phyloP scores from a whole-genome alignment of 2,888 invertebrate genomes.

The Steinernema scapterisci region DNA sequence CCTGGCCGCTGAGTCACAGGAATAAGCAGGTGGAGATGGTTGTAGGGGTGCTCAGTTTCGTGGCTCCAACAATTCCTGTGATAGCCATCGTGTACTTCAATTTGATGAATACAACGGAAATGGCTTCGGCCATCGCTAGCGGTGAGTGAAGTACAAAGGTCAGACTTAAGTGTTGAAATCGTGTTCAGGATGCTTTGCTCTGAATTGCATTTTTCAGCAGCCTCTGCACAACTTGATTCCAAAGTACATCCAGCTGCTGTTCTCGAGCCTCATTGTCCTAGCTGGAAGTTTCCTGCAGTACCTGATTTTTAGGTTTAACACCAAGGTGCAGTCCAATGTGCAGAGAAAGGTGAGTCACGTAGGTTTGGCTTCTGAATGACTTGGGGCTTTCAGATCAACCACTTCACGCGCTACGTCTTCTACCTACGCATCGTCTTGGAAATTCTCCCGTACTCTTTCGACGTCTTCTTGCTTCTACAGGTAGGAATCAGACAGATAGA shows the following conservation, averaged over 20 bases:
- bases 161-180: neutral
- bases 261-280: neutral
- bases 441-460: neutral
- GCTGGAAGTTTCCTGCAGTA: neutral
- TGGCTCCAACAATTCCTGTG: neutral
- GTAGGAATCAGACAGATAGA: too few relatives aligned
- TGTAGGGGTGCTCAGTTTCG: neutral
- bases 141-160: too few relatives aligned
- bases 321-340: neutral
- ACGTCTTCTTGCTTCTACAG: neutral
- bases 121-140: neutral
- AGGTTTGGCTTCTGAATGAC: neutral
- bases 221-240: neutral
- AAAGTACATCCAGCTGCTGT: neutral
- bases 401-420: neutral
- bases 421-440: neutral
- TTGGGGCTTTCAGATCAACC: neutral
- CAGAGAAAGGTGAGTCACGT: neutral
- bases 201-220: neutral
- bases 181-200: neutral
- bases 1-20: neutral
- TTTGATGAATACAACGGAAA: neutral
- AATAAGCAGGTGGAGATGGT: neutral
- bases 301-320: neutral
- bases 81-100: neutral